These are phyloP conservation scores for Himalopsyche anomala DNA, from an alignment of 2,888 invertebrate genomes.

Conservation along the genomic window DNA sequence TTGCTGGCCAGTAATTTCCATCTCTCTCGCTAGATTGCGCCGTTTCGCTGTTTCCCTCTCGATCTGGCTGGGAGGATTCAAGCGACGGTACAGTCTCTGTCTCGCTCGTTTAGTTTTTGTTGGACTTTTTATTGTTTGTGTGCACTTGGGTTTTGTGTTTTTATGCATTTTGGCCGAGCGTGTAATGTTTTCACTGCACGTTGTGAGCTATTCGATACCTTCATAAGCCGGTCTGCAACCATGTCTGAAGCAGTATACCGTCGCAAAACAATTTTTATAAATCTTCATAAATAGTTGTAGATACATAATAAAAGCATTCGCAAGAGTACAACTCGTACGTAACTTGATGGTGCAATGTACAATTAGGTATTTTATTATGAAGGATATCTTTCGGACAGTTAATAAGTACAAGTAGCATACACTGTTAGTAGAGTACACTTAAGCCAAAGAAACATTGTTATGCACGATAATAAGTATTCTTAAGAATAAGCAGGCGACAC, in stretches of 20 bases:
- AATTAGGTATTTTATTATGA: too few species aligned
- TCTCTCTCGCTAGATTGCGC: constrained; percentile 56
- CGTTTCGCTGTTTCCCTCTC: constrained; percentile 22
- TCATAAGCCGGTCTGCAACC: constrained; percentile 2
- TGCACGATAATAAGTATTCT: too few species aligned
- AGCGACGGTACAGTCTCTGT: neutral
- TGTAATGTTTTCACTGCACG: constrained; percentile 21
- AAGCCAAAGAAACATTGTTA: too few species aligned
- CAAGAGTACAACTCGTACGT: too few species aligned
- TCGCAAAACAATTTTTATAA: neutral
- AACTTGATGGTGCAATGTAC: too few species aligned
- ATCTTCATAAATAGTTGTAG: neutral
- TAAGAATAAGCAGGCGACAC: too few species aligned
- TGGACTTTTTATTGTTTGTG: constrained; percentile 39
- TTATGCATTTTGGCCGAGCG: constrained; percentile 28
- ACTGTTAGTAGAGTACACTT: too few species aligned
- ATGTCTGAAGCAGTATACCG: neutral
- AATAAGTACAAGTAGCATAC: too few species aligned
- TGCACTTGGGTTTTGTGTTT: constrained; percentile 43
- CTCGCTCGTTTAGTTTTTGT: constrained; percentile 35
- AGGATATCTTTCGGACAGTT: too few species aligned
- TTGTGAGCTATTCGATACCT: neutral
- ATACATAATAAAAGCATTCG: too few species aligned
- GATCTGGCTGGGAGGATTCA: neutral
- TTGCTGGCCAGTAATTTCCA: constrained; percentile 60